Base-by-base conservation (phyloP, 2,797 vertebrate species). In the Orestias chungarensis region DNA sequence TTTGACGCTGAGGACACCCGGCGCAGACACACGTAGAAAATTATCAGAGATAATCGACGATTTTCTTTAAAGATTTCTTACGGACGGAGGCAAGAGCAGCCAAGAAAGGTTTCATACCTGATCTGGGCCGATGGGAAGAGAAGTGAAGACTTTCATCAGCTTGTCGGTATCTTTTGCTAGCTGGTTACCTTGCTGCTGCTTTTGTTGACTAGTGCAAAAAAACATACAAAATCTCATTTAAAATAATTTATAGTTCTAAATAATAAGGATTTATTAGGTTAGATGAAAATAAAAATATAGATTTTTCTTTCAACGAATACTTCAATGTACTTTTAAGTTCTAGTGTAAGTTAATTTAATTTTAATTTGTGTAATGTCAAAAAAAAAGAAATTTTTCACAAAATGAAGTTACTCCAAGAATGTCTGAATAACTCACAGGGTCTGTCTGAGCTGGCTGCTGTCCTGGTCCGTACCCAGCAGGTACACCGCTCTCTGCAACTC, bases 161-260 rank as follows among this genome's bases (percentile, higher is more conserved):
- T 92, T 95, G 89, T 98, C 98, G 9, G 97, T 99, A 82, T 97
- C 96, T 93, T 98, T 99, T 73, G 97, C 98, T 49, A 99, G 94
- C 17, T 96, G 96, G 90, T 96, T 98, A 42, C 95, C 96, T 78
- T 96, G 94, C 43, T 98, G 97, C 87, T 96, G 96, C 79, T 97
- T 97, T 92, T 98, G 96, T 73, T 97, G 96, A 89, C 98, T 99
- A 83, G 64, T 82, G 59, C 12, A 74, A 11, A 73, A 68, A 73
- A 54, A 7, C n/a, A n/a, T n/a, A n/a, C n/a, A n/a, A n/a, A n/a
- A n/a, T n/a, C n/a, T n/a, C n/a, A n/a, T n/a, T n/a, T n/a, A n/a
- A n/a, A n/a, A n/a, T n/a, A n/a, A n/a, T n/a, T n/a, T n/a, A n/a
- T n/a, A n/a, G n/a, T n/a, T n/a, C n/a, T n/a, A n/a, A n/a, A n/a